Conservation (phyloP, 1,140 invertebrate genomes). For the Bactericera cockerelli region DNA sequence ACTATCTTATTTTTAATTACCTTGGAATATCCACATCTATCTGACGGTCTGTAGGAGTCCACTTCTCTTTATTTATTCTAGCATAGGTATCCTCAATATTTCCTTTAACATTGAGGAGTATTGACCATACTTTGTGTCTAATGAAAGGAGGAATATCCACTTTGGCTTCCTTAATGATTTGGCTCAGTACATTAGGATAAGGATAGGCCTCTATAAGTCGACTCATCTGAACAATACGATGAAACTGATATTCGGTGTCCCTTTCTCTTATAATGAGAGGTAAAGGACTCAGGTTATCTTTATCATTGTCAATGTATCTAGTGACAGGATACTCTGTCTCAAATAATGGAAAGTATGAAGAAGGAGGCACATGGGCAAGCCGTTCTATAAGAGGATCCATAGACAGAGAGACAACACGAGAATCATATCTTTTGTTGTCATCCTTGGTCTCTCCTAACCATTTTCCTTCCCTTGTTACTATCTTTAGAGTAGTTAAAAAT, state of each 20-base stretch:
- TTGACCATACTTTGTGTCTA: constrained; percentile 80
- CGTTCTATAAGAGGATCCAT: constrained; percentile 61
- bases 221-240: constrained; percentile 71
- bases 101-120: constrained; percentile 66
- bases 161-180: constrained; percentile 66
- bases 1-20: too few relatives aligned
- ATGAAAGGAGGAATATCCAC: constrained; percentile 85
- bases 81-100: constrained; percentile 62
- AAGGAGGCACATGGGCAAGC: constrained; percentile 56
- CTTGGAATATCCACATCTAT: constrained; percentile 31
- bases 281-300: constrained; percentile 33
- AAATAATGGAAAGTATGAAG: constrained; percentile 62
- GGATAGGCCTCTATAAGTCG: constrained; percentile 77
- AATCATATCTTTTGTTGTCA: constrained; percentile 62
- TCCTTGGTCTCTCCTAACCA: constrained; percentile 60
- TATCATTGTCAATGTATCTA: constrained; percentile 13
- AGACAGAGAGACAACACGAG: constrained; percentile 64
- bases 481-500: constrained; percentile 41
- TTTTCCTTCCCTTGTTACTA: constrained; percentile 63
- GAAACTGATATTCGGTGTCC: constrained; percentile 93
- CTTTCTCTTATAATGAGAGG: constrained; percentile 85
- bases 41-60: constrained; percentile 85
- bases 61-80: constrained; percentile 87
- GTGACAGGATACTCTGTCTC: constrained; percentile 37
- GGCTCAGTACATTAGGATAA: constrained; percentile 45